Evolutionary conservation across 2,888 invertebrate species (phyloP), one percentile per base, ranked within the genome.

Genomic region (Drosophila pseudotakahashii): DNA sequence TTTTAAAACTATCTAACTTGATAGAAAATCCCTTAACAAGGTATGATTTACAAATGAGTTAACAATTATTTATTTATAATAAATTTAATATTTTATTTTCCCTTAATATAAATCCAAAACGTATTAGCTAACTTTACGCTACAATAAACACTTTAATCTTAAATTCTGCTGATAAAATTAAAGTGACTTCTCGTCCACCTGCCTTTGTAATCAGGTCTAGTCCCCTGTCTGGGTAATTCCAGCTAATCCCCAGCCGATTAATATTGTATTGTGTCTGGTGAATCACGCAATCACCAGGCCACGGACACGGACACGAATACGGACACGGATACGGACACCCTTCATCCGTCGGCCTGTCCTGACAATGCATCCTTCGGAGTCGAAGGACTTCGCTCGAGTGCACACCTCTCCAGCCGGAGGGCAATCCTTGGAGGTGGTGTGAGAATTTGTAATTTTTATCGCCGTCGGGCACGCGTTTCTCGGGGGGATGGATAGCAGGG

Each of bases 381-480:
- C 59, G 62, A 75, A 26, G 26, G 26, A 26, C 26, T 26, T 26
- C 77, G 88, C 88, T 79, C 79, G 75, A 69, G 60, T 77, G 88
- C 79, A 81, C 79, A 66, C 80, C 69, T 62, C 69, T 52, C 36
- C 11, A 23, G 50, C 48, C 41, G 14, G 13, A n/a, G 48, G 62
- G 14, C 50, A 11, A 39, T 14, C 13, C 23, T 36, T 39, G 53
- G 53, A 9, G 47, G 57, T 10, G 51, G 59, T 63, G 50, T 77
- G 71, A 70, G 82, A 60, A 57, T 74, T 73, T 81, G 79, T 77
- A 76, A 77, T 77, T 82, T 82, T 82, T 82, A 82, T 88, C 86
- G 88, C 70, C 51, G 41, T 14, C 5, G 61, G 78, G 83, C 82
- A 82, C 85, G 82, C 88, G 85, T 50, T 45, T 69, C 19, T 14